Evolutionary conservation across 35 echinoderm and acorn worm species (phyloP).

Genomic region (Ptychodera flava): DNA sequence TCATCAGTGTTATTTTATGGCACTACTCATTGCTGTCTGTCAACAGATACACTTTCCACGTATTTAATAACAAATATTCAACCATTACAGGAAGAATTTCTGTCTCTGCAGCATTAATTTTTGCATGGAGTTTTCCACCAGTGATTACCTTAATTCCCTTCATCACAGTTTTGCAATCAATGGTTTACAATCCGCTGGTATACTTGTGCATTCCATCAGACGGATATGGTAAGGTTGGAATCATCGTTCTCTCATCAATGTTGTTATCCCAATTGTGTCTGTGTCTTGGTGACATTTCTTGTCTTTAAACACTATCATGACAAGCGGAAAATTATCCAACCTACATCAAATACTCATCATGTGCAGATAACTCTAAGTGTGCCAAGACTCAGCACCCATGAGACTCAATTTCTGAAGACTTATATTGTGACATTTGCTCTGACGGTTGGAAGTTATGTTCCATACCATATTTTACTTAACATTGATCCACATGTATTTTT

Average conservation of each 20-base stretch:
- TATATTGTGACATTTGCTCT: not conserved
- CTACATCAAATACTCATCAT: not conserved
- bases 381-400: not conserved
- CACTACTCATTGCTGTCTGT: not conserved
- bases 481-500: not conserved
- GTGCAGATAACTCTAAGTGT: not conserved
- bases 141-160: not conserved
- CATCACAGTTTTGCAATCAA: not conserved
- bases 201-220: not conserved
- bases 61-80: not conserved
- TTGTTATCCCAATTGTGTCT: not conserved
- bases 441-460: not conserved
- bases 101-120: not conserved
- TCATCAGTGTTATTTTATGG: not conserved
- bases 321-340: not conserved
- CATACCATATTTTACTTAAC: not conserved
- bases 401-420: not conserved
- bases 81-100: not conserved
- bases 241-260: not conserved
- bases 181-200: not conserved
- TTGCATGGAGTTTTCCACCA: not conserved
- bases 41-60: not conserved
- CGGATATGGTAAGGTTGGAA: not conserved
- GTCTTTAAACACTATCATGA: not conserved
- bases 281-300: not conserved